Evolutionary conservation across 2,797 vertebrate species (phyloP).

Genomic region (Micropoecilia bifurca): DNA sequence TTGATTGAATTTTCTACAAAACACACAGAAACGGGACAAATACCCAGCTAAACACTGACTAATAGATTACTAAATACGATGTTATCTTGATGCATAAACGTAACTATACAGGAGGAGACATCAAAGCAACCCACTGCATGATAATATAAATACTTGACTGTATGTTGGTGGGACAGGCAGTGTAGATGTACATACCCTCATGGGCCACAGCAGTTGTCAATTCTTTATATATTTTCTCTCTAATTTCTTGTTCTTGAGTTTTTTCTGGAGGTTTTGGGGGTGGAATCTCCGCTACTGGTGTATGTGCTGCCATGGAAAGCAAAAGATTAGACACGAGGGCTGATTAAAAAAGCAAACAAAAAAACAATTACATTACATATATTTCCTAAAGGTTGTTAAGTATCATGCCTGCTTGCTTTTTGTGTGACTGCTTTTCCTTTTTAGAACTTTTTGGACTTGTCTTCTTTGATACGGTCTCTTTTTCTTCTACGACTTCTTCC

Average conservation of each 20-base stretch:
- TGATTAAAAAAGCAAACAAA: not conserved
- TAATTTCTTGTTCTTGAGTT: slow-evolving; percentile 64
- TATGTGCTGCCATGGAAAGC: slow-evolving; percentile 1
- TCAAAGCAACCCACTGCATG: not conserved
- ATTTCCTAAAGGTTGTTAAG: not conserved
- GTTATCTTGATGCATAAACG: not conserved
- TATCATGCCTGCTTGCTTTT: slow-evolving; percentile 83
- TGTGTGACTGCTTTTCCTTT: slow-evolving; percentile 54
- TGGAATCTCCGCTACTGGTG: slow-evolving; percentile 8
- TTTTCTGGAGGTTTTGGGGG: slow-evolving; percentile 60
- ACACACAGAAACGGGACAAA: slow-evolving; percentile 32
- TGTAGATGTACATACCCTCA: slow-evolving; percentile 80
- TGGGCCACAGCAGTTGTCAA: slow-evolving; percentile 80
- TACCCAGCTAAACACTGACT: not conserved
- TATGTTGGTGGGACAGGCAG: not conserved
- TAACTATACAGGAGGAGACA: not conserved
- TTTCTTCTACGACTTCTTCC: slow-evolving; percentile 47
- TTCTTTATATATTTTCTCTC: slow-evolving; percentile 83
- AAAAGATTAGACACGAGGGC: not conserved
- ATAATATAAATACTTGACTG: not conserved
- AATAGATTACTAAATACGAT: not conserved
- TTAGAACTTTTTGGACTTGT: slow-evolving; percentile 50
- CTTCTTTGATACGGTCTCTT: slow-evolving; percentile 56
- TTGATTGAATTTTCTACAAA: slow-evolving; percentile 80
- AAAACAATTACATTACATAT: not conserved